These are phyloP conservation scores for Andricus curvator DNA, from an alignment of 2,888 invertebrate species.

Conservation along the genomic window DNA sequence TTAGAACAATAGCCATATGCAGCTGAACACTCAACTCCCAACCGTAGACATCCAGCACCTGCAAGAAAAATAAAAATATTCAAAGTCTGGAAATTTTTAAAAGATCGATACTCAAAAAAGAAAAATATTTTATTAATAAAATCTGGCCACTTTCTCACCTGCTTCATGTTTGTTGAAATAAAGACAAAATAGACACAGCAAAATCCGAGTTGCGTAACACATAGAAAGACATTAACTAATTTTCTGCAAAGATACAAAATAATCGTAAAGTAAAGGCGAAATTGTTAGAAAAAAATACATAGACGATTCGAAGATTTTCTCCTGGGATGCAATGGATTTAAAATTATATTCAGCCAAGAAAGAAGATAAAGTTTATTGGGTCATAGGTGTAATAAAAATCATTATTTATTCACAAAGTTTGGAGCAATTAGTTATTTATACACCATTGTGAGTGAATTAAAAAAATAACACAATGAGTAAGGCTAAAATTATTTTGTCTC, in stretches of 20 bases:
- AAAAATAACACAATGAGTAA: neutral
- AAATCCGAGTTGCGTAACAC: conserved; percentile 98
- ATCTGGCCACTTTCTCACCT: conserved; percentile 79
- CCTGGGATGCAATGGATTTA: neutral
- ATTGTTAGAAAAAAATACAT: neutral
- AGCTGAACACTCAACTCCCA: conserved; percentile 83
- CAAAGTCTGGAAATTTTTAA: neutral
- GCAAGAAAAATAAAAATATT: conserved; percentile 45
- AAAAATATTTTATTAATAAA: neutral
- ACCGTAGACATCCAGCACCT: conserved; percentile 86
- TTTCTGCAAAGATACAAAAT: conserved; percentile 70
- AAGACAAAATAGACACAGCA: conserved; percentile 99
- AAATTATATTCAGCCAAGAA: neutral
- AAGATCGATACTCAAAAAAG: neutral
- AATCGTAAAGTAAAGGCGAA: neutral
- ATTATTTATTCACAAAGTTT: neutral
- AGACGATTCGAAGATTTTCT: neutral
- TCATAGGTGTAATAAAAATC: neutral
- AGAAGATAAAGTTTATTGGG: neutral
- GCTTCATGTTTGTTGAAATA: conserved; percentile 90
- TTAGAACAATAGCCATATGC: conserved; percentile 86
- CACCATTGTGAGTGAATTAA: neutral
- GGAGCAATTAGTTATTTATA: neutral
- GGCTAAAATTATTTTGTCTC: neutral
- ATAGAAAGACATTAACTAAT: conserved; percentile 91